phyloP scores from a whole-genome alignment of 2,888 invertebrate genomes.

The Thymelicus acteon region DNA sequence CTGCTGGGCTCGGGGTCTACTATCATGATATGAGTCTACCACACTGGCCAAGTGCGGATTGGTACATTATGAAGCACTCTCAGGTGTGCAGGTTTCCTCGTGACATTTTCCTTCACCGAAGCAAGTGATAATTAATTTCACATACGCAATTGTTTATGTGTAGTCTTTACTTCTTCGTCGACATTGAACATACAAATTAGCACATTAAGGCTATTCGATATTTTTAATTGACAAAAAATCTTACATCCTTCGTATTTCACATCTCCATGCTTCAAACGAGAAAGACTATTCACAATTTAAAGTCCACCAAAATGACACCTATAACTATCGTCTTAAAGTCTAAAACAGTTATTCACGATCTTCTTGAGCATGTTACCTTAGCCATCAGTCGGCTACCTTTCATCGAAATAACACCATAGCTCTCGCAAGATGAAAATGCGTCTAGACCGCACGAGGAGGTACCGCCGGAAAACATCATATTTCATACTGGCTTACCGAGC shows the following conservation, averaged over 20 bases:
- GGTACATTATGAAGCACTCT: no score
- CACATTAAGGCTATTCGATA: no score
- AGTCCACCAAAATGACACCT: neutral
- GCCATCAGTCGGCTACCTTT: constrained; percentile 39
- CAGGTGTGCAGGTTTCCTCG: no score
- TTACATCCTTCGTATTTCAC: neutral
- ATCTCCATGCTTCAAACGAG: neutral
- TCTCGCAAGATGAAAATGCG: constrained; percentile 49
- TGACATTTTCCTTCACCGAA: no score
- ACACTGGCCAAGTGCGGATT: no score
- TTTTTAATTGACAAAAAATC: no score
- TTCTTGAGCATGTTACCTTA: constrained; percentile 14
- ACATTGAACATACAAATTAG: no score
- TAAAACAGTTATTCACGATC: neutral
- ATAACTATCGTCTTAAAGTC: neutral
- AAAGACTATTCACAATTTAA: neutral
- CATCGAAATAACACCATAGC: constrained; percentile 48
- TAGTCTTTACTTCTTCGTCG: no score
- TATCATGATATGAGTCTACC: no score
- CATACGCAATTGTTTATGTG: no score
- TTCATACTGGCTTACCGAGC: constrained; percentile 41
- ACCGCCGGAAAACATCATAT: constrained; percentile 44
- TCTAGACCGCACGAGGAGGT: constrained; percentile 49
- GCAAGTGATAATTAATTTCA: no score
- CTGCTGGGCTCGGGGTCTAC: no score